Conservation (phyloP, 2,888 invertebrate genomes). For the Eilema griseolum region DNA sequence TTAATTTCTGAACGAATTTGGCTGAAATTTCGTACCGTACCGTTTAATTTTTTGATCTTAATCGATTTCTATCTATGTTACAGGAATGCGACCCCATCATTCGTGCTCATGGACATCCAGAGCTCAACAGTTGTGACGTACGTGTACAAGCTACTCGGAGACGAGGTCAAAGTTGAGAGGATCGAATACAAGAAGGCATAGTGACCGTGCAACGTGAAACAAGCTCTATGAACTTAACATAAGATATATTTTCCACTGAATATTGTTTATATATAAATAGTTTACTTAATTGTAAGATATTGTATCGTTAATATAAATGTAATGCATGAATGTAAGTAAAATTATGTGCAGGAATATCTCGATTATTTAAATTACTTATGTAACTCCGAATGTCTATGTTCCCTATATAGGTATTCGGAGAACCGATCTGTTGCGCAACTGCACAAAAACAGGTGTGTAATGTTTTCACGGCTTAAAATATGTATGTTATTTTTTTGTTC, state of each 20-base stretch:
- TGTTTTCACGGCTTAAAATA: too few species aligned
- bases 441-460: too few species aligned
- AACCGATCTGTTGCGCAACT: neutral
- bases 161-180: slow-evolving; percentile 99
- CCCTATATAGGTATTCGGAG: neutral
- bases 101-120: slow-evolving; percentile 99
- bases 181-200: slow-evolving; percentile 98
- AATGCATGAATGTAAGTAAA: slow-evolving; percentile 12
- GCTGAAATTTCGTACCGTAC: too few species aligned
- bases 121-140: slow-evolving; percentile 99
- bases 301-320: neutral
- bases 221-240: neutral
- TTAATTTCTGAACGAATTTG: too few species aligned
- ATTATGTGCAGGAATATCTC: neutral
- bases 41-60: too few species aligned
- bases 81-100: slow-evolving; percentile 96
- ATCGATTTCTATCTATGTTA: slow-evolving; percentile 59
- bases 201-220: slow-evolving; percentile 41
- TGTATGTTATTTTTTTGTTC: too few species aligned
- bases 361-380: neutral
- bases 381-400: neutral
- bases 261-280: slow-evolving; percentile 11
- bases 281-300: slow-evolving; percentile 14
- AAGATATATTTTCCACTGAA: slow-evolving; percentile 8
- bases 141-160: slow-evolving; percentile 98